Evolutionary conservation across 2,888 invertebrate species (phyloP).

Genomic region (Rutpela maculata): DNA sequence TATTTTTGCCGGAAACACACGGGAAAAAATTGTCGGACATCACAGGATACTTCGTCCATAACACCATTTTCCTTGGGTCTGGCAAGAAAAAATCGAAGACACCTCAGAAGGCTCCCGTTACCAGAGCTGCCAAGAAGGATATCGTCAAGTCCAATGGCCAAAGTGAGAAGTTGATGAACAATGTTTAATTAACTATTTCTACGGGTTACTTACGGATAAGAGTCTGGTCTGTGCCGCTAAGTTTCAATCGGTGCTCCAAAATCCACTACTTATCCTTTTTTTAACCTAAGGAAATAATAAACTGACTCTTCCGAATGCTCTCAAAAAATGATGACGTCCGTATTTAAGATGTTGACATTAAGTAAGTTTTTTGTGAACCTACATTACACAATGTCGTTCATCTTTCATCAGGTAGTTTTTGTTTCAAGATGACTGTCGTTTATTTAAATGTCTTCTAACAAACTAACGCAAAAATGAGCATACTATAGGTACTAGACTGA

Average conservation of each 20-base stretch:
- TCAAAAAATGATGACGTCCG: neutral
- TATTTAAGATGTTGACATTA: neutral
- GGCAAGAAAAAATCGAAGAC: constrained; percentile 44
- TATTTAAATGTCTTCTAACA: too few species aligned
- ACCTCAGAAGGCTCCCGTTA: constrained; percentile 33
- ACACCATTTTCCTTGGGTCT: constrained; percentile 65
- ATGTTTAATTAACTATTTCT: constrained; percentile 38
- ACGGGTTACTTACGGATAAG: neutral
- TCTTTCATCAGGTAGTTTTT: neutral
- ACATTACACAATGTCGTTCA: neutral
- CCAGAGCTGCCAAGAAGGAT: constrained; percentile 58
- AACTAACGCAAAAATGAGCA: too few species aligned
- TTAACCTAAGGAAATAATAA: too few species aligned
- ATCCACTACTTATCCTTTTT: too few species aligned
- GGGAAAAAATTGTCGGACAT: constrained; percentile 75
- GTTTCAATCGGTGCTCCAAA: neutral
- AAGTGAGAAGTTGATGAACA: constrained; percentile 58
- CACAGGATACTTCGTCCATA: constrained; percentile 74
- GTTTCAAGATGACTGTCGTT: neutral
- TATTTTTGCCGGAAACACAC: constrained; percentile 76
- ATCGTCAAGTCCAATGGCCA: constrained; percentile 58
- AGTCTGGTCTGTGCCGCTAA: neutral
- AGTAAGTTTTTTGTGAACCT: too few species aligned
- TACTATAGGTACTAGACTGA: too few species aligned
- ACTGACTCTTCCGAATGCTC: too few species aligned